Evolutionary conservation across 1,140 invertebrate genomes (phyloP).

Genomic region (Trialeurodes vaporariorum): DNA sequence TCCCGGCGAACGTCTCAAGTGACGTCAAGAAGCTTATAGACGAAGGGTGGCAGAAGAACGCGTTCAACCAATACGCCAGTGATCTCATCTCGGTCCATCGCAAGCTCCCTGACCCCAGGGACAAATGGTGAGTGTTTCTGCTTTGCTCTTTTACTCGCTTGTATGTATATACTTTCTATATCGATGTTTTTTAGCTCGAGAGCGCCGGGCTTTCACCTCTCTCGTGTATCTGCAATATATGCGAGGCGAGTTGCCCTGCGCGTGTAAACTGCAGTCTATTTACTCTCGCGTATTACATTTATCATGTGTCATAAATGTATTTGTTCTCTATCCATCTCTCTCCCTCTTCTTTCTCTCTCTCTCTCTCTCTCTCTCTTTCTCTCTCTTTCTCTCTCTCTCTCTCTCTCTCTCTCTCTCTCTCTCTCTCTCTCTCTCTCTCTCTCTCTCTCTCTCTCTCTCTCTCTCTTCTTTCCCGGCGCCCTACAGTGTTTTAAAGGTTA

Average conservation of each 20-base stretch:
- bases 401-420: conserved; percentile 5
- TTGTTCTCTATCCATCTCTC: no score
- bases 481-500: no score
- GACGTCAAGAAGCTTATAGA: conserved; percentile 82
- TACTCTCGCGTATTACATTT: no score
- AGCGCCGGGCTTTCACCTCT: background rate
- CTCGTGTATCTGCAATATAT: no score
- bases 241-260: no score
- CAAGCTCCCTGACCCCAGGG: conserved; percentile 81
- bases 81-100: conserved; percentile 95
- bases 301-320: no score
- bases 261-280: no score
- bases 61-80: conserved; percentile 97
- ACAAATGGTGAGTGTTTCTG: conserved; percentile 80
- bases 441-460: background rate
- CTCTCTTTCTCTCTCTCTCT: background rate
- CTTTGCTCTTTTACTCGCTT: no score
- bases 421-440: background rate
- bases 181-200: background rate
- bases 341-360: no score
- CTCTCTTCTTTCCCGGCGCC: background rate
- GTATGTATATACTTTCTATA: no score
- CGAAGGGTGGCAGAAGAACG: conserved; percentile 93
- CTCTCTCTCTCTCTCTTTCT: no score
- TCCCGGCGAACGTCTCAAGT: conserved; percentile 68